Percentiles rank a stretch among this genome's conserved stretches.
Evolutionary conservation across 35 echinoderm and acorn worm species (phyloP).

Genomic region (Heliocidaris erythrogramma): DNA sequence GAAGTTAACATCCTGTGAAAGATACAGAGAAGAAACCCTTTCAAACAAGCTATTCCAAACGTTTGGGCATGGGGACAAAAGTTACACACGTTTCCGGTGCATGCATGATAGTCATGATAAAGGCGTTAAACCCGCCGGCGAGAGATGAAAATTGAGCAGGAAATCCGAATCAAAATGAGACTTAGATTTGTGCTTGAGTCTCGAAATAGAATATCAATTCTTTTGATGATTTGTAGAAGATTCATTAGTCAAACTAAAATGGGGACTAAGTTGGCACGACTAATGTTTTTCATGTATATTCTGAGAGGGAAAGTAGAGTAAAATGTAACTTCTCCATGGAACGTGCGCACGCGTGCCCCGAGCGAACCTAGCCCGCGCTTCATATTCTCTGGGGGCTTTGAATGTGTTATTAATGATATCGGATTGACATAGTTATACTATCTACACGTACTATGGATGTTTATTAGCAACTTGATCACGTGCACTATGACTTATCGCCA

Average conservation of each 20-base stretch:
- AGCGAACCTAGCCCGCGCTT: neutral
- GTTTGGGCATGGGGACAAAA: neutral
- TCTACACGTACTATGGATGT: neutral
- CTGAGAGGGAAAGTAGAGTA: neutral
- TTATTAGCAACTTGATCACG: neutral
- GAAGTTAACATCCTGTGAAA: neutral
- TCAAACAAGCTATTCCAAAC: neutral
- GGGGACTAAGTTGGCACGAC: neutral
- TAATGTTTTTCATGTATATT: neutral
- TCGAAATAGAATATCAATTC: neutral
- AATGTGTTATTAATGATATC: neutral
- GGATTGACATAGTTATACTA: neutral
- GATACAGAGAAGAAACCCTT: neutral
- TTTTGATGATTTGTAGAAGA: neutral
- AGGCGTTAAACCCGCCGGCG: neutral
- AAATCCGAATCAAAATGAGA: neutral
- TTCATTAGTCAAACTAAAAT: neutral
- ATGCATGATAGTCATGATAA: neutral
- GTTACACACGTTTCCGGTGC: neutral
- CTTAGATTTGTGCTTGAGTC: neutral
- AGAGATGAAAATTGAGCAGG: neutral
- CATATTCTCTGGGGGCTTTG: neutral
- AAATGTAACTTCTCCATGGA: neutral
- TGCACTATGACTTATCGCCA: neutral
- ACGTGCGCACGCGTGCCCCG: neutral